These are phyloP conservation scores for Brachionus rubens DNA, from an alignment of 1,140 invertebrate genomes.

Conservation along the genomic window DNA sequence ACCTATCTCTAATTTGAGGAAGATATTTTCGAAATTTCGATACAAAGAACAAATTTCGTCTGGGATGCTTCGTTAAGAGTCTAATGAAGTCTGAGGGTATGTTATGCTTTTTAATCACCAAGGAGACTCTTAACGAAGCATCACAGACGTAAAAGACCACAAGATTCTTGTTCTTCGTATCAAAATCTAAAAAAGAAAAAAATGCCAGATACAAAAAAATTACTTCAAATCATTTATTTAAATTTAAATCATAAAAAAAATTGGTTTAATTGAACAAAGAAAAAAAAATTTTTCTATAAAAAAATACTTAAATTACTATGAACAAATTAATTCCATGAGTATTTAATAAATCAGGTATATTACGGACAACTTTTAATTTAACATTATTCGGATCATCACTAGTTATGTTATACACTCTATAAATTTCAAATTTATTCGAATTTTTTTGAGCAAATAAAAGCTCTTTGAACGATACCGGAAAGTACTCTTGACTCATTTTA, in stretches of 20 bases:
- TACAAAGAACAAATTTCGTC: too few species aligned
- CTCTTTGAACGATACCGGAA: slow-evolving; percentile 20
- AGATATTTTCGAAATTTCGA: too few species aligned
- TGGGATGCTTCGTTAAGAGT: too few species aligned
- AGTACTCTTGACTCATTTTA: slow-evolving; percentile 10
- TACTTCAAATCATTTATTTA: too few species aligned
- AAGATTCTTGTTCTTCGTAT: too few species aligned
- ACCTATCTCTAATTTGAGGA: too few species aligned
- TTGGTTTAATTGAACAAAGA: not conserved
- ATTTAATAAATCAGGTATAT: slow-evolving; percentile 26
- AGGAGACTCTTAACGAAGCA: too few species aligned
- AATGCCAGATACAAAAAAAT: too few species aligned
- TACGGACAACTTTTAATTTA: not conserved
- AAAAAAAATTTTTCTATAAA: not conserved
- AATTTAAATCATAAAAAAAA: not conserved
- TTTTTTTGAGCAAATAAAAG: slow-evolving; percentile 3
- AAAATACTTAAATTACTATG: slow-evolving; percentile 26
- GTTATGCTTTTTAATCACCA: too few species aligned
- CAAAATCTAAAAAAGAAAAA: too few species aligned
- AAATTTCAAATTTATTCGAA: not conserved
- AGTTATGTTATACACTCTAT: slow-evolving; percentile 9
- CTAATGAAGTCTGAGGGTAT: too few species aligned
- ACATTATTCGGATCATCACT: slow-evolving; percentile 15
- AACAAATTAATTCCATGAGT: slow-evolving; percentile 40
- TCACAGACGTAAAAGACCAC: too few species aligned